phyloP scores from a whole-genome alignment of 2,113 vertebrate genomes.

The Anolis carolinensis region DNA sequence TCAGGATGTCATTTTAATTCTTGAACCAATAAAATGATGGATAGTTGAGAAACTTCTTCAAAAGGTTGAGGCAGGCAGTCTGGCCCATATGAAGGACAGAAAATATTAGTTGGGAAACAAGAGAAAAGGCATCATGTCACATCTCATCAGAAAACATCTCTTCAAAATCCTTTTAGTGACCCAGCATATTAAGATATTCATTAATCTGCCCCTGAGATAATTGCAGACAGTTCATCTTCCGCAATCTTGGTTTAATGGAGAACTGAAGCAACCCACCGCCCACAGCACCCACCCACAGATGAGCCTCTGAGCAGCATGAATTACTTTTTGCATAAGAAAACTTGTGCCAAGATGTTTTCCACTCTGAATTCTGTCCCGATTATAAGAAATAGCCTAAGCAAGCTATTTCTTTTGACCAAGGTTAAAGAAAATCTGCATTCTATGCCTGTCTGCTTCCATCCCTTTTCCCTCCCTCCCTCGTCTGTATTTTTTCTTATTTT shows the following conservation, averaged over 20 bases:
- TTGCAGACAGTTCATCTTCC: conserved; percentile 33
- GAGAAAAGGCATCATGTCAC: fast-evolving
- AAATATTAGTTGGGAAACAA: neutral
- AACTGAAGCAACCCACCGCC: neutral
- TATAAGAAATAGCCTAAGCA: conserved; percentile 23
- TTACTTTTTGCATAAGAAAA: conserved; percentile 50
- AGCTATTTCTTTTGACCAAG: conserved; percentile 7
- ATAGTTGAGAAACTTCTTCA: neutral
- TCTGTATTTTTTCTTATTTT: neutral
- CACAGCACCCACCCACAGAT: neutral
- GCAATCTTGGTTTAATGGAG: conserved; percentile 25
- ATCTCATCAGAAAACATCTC: neutral
- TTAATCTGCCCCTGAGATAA: conserved; percentile 54
- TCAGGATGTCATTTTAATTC: neutral
- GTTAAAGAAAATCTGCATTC: neutral
- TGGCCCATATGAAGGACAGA: neutral
- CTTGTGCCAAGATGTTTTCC: conserved; percentile 9
- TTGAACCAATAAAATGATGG: neutral
- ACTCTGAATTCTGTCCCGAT: conserved; percentile 39
- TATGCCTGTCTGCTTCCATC: neutral
- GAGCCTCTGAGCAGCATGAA: conserved; percentile 30
- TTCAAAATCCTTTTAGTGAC: conserved; percentile 16
- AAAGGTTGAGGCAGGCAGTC: neutral
- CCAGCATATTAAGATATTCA: conserved; percentile 33
- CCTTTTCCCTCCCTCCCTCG: neutral